A percentile compares a stretch with the other conserved stretches of the same genome.
Evolutionary conservation across 2,113 vertebrate genomes (phyloP).

Genomic region (Daphoenositta chrysoptera): DNA sequence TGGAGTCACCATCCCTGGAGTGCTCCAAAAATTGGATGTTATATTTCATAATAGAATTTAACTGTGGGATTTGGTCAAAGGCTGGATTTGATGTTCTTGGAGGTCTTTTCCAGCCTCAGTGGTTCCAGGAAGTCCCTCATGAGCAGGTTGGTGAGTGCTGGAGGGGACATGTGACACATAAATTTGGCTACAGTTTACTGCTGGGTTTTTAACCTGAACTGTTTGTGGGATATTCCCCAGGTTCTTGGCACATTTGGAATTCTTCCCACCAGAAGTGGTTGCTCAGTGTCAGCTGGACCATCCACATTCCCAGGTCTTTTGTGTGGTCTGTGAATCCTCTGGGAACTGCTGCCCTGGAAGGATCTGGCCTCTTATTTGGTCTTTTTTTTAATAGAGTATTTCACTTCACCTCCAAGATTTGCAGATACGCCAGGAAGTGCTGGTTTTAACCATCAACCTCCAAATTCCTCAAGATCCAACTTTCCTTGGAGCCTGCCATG

Average conservation of each 20-base stretch:
- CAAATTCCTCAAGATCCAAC: not conserved
- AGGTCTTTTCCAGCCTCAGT: not conserved
- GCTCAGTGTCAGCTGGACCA: not conserved
- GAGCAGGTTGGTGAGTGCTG: not conserved
- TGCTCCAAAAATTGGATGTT: fast-evolving
- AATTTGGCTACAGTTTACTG: fast-evolving
- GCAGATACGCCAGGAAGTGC: not conserved
- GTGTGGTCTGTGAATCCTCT: not conserved
- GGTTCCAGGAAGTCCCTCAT: not conserved
- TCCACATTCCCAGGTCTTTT: not conserved
- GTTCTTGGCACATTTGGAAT: not conserved
- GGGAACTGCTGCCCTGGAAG: not conserved
- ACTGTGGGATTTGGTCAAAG: not conserved
- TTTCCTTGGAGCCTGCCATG: not conserved
- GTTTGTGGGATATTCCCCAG: not conserved
- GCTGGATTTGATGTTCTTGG: not conserved
- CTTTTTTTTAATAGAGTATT: not conserved
- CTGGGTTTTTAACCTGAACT: not conserved
- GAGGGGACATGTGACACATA: not conserved
- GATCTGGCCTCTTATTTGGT: not conserved
- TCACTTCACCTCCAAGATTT: not conserved
- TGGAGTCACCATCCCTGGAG: not conserved
- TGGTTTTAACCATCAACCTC: not conserved
- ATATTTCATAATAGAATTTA: not conserved
- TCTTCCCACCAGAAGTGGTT: not conserved